Percentiles rank a stretch among this genome's conserved stretches.
Conservation (phyloP, 2,113 vertebrate genomes). For the Indri indri region DNA sequence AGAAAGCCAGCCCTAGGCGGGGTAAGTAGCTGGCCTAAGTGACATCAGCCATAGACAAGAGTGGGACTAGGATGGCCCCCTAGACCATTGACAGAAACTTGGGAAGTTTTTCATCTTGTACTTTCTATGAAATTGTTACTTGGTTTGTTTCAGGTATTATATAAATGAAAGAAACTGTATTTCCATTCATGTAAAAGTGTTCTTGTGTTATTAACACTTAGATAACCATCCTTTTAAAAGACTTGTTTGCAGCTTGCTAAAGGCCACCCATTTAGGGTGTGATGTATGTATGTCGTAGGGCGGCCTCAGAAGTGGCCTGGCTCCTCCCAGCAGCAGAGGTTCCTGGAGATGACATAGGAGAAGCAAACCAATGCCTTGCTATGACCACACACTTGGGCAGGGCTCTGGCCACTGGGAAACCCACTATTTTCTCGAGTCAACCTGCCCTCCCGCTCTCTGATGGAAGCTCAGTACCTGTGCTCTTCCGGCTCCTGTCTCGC, state of each 20-base stretch:
- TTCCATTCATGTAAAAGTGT: not conserved
- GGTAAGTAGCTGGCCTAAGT: not conserved
- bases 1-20: accelerated
- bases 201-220: not conserved
- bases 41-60: not conserved
- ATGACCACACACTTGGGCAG: not conserved
- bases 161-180: not conserved
- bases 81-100: not conserved
- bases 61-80: not conserved
- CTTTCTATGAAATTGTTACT: not conserved
- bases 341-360: not conserved
- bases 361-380: not conserved
- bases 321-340: not conserved
- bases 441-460: not conserved
- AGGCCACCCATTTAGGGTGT: not conserved
- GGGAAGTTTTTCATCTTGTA: not conserved
- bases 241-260: too few species aligned
- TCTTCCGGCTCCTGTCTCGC: too few species aligned
- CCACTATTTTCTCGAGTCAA: not conserved
- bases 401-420: not conserved
- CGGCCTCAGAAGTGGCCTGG: not conserved
- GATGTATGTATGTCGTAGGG: accelerated
- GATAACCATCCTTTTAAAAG: not conserved
- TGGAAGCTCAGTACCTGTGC: not conserved
- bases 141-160: not conserved